Conservation (phyloP, 2,888 invertebrate species). For the Eristalis pertinax region DNA sequence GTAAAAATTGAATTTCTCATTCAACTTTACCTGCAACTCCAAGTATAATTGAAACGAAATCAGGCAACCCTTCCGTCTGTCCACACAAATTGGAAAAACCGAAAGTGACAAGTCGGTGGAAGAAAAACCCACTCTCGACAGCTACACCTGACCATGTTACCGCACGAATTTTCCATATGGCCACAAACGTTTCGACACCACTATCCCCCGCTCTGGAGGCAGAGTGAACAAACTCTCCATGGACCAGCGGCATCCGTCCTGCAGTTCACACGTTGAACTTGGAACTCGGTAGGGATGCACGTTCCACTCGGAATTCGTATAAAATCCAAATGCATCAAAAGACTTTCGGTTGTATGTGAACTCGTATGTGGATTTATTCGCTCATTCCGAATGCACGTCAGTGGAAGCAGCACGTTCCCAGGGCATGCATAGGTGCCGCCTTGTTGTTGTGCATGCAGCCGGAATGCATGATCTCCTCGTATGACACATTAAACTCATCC, state of each 20-base stretch:
- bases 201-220: neutral
- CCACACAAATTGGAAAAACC: neutral
- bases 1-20: too few relatives aligned
- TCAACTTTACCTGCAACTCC: neutral
- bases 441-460: neutral
- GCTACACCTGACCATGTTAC: neutral
- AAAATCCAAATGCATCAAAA: conserved; percentile 22
- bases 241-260: neutral
- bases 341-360: conserved; percentile 2
- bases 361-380: conserved; percentile 6
- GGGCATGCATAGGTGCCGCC: neutral
- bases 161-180: neutral
- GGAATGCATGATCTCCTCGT: conserved; percentile 10
- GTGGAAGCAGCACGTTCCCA: conserved; percentile 8
- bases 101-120: neutral
- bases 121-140: neutral
- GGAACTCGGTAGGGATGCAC: conserved; percentile 9
- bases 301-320: conserved; percentile 5
- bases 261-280: neutral
- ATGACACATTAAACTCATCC: neutral
- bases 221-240: neutral
- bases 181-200: neutral
- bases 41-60: neutral
- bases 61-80: neutral
- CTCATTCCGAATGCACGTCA: conserved; percentile 9